phyloP scores from a whole-genome alignment of 2,113 vertebrate genomes.

The Xiphophorus maculatus region DNA sequence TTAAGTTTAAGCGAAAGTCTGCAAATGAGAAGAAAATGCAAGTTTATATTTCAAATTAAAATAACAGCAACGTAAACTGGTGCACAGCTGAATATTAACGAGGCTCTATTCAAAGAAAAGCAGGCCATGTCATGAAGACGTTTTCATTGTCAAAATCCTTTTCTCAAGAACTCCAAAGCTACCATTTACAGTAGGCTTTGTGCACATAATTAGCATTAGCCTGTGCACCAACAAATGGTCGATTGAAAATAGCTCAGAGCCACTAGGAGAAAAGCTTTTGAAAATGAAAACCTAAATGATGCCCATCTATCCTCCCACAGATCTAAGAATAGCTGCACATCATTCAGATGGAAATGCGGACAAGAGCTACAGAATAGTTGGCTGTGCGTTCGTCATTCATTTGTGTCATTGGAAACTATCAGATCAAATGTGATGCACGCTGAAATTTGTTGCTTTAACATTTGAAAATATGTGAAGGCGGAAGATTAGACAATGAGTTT shows the following conservation, averaged over 20 bases:
- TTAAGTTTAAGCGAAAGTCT: not conserved
- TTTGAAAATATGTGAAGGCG: conserved; percentile 31
- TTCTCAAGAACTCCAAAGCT: conserved; percentile 46
- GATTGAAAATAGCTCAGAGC: conserved; percentile 67
- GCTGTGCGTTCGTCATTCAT: conserved; percentile 59
- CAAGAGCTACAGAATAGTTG: conserved; percentile 64
- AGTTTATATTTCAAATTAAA: not conserved
- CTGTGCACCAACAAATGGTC: conserved; percentile 56
- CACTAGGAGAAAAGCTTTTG: conserved; percentile 63
- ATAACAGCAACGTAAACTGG: not conserved
- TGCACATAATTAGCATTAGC: conserved; percentile 66
- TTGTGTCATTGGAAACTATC: conserved; percentile 50
- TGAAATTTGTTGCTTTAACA: conserved; percentile 41
- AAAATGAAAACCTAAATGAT: conserved; percentile 74
- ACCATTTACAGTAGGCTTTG: conserved; percentile 63
- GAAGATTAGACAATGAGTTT: conserved; percentile 19
- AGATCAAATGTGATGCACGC: conserved; percentile 57
- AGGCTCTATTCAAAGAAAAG: conserved; percentile 31
- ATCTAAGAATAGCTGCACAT: conserved; percentile 72
- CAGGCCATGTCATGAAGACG: conserved; percentile 38
- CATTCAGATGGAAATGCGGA: conserved; percentile 78
- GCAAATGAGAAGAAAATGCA: not conserved
- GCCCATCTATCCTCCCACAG: conserved; percentile 74
- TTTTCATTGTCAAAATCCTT: conserved; percentile 51
- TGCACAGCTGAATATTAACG: conserved; percentile 39